These are phyloP conservation scores for Squalus acanthias DNA, from an alignment of 2,797 vertebrate genomes.

Conservation along the genomic window DNA sequence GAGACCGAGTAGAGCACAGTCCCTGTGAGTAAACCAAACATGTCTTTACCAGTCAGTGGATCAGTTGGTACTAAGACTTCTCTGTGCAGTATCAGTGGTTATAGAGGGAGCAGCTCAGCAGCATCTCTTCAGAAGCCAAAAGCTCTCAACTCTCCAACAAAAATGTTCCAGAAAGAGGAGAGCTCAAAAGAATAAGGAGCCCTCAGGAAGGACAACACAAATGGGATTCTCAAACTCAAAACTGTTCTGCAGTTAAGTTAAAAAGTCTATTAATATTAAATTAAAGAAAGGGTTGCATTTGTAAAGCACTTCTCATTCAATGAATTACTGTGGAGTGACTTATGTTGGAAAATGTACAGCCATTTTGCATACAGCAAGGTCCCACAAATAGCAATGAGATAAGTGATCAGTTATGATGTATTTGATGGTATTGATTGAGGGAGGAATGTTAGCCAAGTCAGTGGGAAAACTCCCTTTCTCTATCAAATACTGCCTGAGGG, in stretches of 20 bases:
- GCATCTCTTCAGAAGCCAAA: neutral
- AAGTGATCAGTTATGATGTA: neutral
- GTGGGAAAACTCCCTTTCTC: neutral
- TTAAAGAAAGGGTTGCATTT: neutral
- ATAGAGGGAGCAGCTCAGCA: neutral
- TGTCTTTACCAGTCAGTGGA: neutral
- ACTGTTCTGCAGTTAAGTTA: neutral
- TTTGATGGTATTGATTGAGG: neutral
- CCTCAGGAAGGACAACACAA: neutral
- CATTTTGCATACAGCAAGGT: neutral
- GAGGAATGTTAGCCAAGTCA: neutral
- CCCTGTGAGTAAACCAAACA: too few relatives aligned
- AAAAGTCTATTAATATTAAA: neutral
- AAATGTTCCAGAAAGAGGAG: neutral
- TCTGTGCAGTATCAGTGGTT: neutral
- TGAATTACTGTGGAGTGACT: neutral
- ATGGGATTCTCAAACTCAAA: neutral
- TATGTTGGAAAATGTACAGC: neutral
- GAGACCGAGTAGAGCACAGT: neutral
- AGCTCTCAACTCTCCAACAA: neutral
- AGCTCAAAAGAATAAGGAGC: neutral
- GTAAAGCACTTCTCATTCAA: neutral
- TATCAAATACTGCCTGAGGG: neutral
- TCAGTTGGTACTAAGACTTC: neutral
- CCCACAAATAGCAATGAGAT: neutral